These are phyloP conservation scores for Boulengeromyrus knoepffleri DNA, from an alignment of 2,113 vertebrate species.

Conservation along the genomic window DNA sequence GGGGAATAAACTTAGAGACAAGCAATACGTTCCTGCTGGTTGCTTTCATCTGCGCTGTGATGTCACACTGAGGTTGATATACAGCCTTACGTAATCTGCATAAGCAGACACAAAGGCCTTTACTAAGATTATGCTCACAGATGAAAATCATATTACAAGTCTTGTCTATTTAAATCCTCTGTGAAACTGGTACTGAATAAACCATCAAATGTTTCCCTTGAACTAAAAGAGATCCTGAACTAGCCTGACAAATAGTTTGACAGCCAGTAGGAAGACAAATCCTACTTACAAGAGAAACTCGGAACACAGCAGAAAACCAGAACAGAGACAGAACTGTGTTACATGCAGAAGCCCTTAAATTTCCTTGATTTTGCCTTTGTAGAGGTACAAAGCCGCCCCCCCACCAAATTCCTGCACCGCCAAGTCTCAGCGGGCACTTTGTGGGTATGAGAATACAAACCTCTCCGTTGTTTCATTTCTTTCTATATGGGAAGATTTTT, in stretches of 20 bases:
- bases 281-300: not conserved
- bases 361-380: not conserved
- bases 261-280: not conserved
- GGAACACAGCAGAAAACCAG: not conserved
- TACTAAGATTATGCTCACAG: not conserved
- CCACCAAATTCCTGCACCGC: not conserved
- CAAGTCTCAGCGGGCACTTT: constrained; percentile 11
- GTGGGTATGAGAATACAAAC: constrained; percentile 20
- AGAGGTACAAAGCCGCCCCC: not conserved
- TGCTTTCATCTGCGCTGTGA: not conserved
- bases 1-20: not conserved
- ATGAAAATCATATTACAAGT: not conserved
- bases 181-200: not conserved
- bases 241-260: not conserved
- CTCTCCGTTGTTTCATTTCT: constrained; percentile 7
- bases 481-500: constrained; percentile 29
- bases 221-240: not conserved
- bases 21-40: not conserved
- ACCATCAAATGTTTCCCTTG: not conserved
- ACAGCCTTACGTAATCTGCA: not conserved
- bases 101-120: not conserved
- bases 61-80: not conserved
- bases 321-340: not conserved
- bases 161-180: not conserved
- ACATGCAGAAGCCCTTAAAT: constrained; percentile 16